Evolutionary conservation across 64 coral and sea anemone species (phyloP), one percentile per base, ranked within the genome.

Genomic region (Stylophora pistillata): DNA sequence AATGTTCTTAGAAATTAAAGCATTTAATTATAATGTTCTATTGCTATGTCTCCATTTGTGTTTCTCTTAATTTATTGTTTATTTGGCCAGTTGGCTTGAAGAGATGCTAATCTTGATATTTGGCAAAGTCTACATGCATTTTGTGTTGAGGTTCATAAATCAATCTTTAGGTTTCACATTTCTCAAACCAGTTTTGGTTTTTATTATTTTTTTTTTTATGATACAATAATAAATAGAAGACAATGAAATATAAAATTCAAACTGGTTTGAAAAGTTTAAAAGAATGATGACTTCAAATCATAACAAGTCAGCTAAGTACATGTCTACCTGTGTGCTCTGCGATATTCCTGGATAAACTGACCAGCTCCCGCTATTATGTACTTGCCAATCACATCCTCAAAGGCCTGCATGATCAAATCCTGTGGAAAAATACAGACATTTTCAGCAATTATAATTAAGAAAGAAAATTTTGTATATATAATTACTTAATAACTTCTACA

Each of bases 361-460:
- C 91, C 91, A 72, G 76, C 91, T 29, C 91, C 83, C 25, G 55
- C 91, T 76, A 79, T 92, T 55, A 79, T 15, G 59, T 92, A 92
- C 47, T 72, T 78, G 30, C 28, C 18, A 60, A 87, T 66, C 0
- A 79, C 78, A 32, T 55, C 47, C 13, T 66, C 34, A 63, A 56
- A 87, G 4, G 76, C 73, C 37, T 87, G 11, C 53, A 26, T 57
- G 76, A 56, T 78, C 18, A 78, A 26, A 4, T 78, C 76, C 76
- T 78, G 59, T 6, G 4, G 59, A 62, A 14, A 62, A 62, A 9
- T 17, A 62, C 6, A 62, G 13, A 17, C 4, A 62, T 6, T n/a
- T n/a, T n/a, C 59, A 4, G 59, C 59, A 62, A 62, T 62, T 62
- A 62, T 6, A 62, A 62, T 62, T 62, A 4, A 62, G 59, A 62